Evolutionary conservation across 1,140 invertebrate species (phyloP).

Genomic region (Medauroidea extradentata): DNA sequence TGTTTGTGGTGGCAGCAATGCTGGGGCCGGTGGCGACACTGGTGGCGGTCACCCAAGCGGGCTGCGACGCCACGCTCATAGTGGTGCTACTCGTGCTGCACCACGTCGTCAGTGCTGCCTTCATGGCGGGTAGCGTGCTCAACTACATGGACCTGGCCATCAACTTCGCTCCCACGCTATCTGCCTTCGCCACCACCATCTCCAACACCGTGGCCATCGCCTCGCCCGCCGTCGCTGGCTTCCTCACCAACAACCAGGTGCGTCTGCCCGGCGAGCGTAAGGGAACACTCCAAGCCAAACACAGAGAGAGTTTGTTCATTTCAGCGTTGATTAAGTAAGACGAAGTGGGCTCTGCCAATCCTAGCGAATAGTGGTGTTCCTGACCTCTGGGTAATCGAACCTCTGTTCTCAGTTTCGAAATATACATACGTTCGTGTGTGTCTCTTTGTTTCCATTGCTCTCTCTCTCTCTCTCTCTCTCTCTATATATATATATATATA

Average conservation of each 20-base stretch:
- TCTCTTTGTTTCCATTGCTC: no score
- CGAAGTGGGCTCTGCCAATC: no score
- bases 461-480: no score
- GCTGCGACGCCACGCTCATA: not conserved
- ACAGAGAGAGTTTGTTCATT: no score
- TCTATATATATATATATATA: no score
- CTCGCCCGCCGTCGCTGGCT: not conserved
- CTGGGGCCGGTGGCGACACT: not conserved
- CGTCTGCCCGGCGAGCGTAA: no score
- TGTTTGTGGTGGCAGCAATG: not conserved
- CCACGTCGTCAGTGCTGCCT: not conserved
- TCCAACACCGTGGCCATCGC: not conserved
- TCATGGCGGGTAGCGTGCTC: not conserved
- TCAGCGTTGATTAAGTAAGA: no score
- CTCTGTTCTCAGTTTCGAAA: no score
- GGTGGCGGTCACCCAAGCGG: not conserved
- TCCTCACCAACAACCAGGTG: not conserved
- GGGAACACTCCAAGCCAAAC: no score
- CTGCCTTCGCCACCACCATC: not conserved
- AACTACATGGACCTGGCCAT: slow-evolving; percentile 1
- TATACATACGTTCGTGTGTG: no score
- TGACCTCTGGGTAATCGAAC: no score
- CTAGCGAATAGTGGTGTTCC: no score
- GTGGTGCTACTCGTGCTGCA: not conserved
- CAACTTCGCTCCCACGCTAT: not conserved